phyloP scores from a whole-genome alignment of 1,140 invertebrate genomes.

The Epicauta chinensis region DNA sequence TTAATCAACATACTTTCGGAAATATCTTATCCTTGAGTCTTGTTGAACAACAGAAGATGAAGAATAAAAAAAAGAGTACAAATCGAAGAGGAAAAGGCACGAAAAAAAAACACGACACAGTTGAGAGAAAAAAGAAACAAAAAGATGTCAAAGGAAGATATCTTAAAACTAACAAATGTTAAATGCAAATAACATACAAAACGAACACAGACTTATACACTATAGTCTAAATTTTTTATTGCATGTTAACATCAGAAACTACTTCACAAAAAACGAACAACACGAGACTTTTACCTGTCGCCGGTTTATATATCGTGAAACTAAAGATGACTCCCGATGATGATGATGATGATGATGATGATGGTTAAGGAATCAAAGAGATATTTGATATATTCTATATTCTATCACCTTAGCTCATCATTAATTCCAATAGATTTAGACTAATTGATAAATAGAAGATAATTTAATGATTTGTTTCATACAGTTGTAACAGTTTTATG shows the following conservation, averaged over 20 bases:
- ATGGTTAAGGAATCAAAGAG: too few relatives aligned
- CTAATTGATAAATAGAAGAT: too few relatives aligned
- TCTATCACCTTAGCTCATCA: too few relatives aligned
- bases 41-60: too few relatives aligned
- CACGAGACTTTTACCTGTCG: slow-evolving; percentile 30
- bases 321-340: slow-evolving; percentile 23
- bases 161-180: slow-evolving; percentile 25
- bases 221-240: slow-evolving; percentile 32
- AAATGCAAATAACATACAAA: slow-evolving; percentile 32
- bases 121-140: slow-evolving; percentile 5
- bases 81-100: too few relatives aligned
- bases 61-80: too few relatives aligned
- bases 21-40: too few relatives aligned
- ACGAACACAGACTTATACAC: slow-evolving; percentile 23
- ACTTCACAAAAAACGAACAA: slow-evolving; percentile 30
- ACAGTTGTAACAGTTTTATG: too few relatives aligned
- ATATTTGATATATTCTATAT: too few relatives aligned
- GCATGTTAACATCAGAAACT: slow-evolving; percentile 36
- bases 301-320: slow-evolving; percentile 12
- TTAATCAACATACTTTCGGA: too few relatives aligned
- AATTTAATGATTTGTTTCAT: too few relatives aligned
- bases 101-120: neutral
- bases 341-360: neutral
- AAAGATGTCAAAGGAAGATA: slow-evolving; percentile 22
- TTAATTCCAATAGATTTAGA: too few relatives aligned